Conservation (phyloP, 1,140 invertebrate species). For the Mya arenaria region DNA sequence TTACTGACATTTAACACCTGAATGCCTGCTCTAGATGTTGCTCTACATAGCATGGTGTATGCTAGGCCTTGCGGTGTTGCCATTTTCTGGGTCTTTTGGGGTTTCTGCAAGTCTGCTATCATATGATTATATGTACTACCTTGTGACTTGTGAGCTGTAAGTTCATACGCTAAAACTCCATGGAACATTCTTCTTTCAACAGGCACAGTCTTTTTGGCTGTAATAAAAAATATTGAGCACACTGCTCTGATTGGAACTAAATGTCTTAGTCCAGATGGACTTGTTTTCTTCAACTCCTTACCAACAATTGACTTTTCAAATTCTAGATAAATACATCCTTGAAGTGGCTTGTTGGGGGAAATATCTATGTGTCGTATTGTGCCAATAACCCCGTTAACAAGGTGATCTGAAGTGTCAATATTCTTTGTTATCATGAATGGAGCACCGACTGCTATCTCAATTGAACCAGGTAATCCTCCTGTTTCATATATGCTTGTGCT, state of each 20-base stretch:
- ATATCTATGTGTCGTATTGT: slow-evolving; percentile 35
- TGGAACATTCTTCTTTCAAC: neutral
- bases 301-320: neutral
- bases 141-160: slow-evolving; percentile 17
- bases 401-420: slow-evolving; percentile 38
- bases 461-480: slow-evolving; percentile 14
- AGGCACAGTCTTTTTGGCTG: neutral
- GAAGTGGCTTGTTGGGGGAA: slow-evolving; percentile 4
- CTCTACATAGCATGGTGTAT: slow-evolving; percentile 47
- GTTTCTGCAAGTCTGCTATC: slow-evolving; percentile 2
- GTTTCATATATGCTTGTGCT: slow-evolving; percentile 19
- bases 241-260: slow-evolving; percentile 18
- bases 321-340: slow-evolving; percentile 13
- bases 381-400: slow-evolving; percentile 41
- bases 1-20: slow-evolving; percentile 19
- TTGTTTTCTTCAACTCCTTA: slow-evolving; percentile 26
- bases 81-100: slow-evolving; percentile 17
- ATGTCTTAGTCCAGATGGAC: slow-evolving; percentile 14
- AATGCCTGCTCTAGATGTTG: slow-evolving; percentile 28
- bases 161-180: neutral
- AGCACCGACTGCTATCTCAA: slow-evolving; percentile 19
- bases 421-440: slow-evolving; percentile 45
- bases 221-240: slow-evolving; percentile 17
- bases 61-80: slow-evolving; percentile 40
- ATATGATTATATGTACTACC: slow-evolving; percentile 19